Evolutionary conservation across 2,888 invertebrate species (phyloP).

Genomic region (Parnassius orleans): DNA sequence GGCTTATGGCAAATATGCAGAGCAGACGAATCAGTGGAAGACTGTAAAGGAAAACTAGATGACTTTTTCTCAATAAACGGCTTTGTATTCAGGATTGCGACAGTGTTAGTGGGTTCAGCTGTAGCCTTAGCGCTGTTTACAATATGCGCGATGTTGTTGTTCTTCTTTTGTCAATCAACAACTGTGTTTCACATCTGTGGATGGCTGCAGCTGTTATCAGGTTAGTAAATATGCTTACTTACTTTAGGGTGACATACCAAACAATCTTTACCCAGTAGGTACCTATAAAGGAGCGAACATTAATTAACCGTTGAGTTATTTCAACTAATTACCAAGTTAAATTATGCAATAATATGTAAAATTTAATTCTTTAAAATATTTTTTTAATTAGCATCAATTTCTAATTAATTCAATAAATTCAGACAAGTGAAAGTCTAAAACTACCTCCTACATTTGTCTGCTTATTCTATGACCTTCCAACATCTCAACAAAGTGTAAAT

Average conservation of each 20-base stretch:
- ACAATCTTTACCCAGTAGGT: too few relatives aligned
- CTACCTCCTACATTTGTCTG: too few relatives aligned
- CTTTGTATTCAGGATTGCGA: constrained; percentile 91
- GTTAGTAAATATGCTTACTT: constrained; percentile 76
- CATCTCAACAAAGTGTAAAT: neutral
- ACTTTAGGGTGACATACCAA: too few relatives aligned
- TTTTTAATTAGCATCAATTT: too few relatives aligned
- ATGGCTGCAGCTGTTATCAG: constrained; percentile 97
- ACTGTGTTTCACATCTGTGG: constrained; percentile 96
- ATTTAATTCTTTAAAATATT: too few relatives aligned
- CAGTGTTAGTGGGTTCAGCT: constrained; percentile 93
- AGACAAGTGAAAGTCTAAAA: constrained; percentile 3
- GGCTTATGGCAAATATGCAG: constrained; percentile 96
- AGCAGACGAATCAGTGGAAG: constrained; percentile 87
- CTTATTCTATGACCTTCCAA: constrained; percentile 2
- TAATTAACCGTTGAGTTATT: too few relatives aligned
- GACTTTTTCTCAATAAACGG: constrained; percentile 91
- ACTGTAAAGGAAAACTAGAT: constrained; percentile 91
- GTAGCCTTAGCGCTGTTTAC: constrained; percentile 92
- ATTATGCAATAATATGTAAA: too few relatives aligned
- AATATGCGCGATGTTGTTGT: constrained; percentile 93
- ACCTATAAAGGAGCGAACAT: too few relatives aligned
- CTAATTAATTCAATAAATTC: too few relatives aligned
- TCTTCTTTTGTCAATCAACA: constrained; percentile 95
- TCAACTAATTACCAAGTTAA: too few relatives aligned